A percentile compares a stretch with the other conserved stretches of the same genome.
These are phyloP conservation scores for Cotesia vestalis DNA, from an alignment of 1,140 invertebrate genomes.

Conservation along the genomic window DNA sequence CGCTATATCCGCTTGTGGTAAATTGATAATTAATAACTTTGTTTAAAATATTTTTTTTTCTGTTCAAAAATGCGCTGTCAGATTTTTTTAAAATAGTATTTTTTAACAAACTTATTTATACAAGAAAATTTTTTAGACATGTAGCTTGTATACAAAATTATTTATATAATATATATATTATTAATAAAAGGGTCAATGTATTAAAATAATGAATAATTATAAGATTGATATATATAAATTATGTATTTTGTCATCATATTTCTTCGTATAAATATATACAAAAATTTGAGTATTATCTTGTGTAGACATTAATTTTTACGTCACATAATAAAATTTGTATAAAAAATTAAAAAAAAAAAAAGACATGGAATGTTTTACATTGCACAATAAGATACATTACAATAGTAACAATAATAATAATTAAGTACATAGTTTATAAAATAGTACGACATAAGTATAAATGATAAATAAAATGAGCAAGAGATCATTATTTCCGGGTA, in stretches of 20 bases:
- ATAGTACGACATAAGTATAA: constrained; percentile 27
- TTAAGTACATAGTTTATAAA: constrained; percentile 25
- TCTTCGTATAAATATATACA: constrained; percentile 65
- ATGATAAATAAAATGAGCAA: constrained; percentile 39
- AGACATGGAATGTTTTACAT: constrained; percentile 61
- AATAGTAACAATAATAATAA: constrained; percentile 36
- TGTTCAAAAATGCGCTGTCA: too few relatives aligned
- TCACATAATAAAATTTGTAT: constrained; percentile 39
- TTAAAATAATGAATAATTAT: constrained; percentile 42
- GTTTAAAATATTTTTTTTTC: too few relatives aligned
- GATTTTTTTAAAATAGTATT: too few relatives aligned
- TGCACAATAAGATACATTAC: constrained; percentile 60
- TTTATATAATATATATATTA: constrained; percentile 26
- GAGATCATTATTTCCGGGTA: constrained; percentile 38
- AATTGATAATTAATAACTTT: too few relatives aligned
- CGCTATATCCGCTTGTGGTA: too few relatives aligned
- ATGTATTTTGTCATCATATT: constrained; percentile 61
- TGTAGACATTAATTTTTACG: constrained; percentile 41
- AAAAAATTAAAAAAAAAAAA: constrained; percentile 46
- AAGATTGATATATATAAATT: constrained; percentile 61
- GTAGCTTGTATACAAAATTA: constrained; percentile 16
- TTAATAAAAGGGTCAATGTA: constrained; percentile 26
- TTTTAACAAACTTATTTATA: too few relatives aligned
- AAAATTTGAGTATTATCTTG: constrained; percentile 59
- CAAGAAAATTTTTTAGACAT: too few relatives aligned